Conservation (phyloP, 2,113 vertebrate genomes). For the Myanophis thanlyinensis region DNA sequence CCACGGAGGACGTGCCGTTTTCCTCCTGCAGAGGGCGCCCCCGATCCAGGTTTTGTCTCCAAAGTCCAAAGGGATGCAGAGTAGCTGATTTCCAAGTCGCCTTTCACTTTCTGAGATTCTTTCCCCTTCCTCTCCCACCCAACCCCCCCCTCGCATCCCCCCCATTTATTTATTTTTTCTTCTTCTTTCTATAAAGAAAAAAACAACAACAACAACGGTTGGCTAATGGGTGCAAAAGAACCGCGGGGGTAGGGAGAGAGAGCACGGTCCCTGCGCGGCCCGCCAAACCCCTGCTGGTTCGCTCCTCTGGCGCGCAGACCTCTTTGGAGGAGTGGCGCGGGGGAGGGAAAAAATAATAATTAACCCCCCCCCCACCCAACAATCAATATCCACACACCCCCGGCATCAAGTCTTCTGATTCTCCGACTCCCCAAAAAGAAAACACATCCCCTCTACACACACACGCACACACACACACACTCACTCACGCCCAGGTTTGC, state of each 20-base stretch:
- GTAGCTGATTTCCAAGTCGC: neutral
- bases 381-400: no score
- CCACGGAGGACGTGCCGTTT: neutral
- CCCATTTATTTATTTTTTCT: no score
- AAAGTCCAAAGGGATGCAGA: neutral
- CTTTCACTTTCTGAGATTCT: neutral
- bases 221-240: neutral
- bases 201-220: neutral
- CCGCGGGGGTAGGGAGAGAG: neutral
- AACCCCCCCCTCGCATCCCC: no score
- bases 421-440: no score
- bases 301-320: no score
- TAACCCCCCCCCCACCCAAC: no score
- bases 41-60: conserved; percentile 79
- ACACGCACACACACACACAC: no score
- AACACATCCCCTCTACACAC: no score
- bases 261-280: neutral
- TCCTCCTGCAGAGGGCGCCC: conserved; percentile 91
- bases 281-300: neutral
- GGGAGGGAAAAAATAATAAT: no score
- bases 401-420: no score
- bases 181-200: neutral
- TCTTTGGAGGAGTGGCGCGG: accelerated
- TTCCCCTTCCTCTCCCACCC: neutral
- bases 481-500: neutral